phyloP scores from a whole-genome alignment of 2,113 vertebrate genomes.

The Apeltes quadracus region DNA sequence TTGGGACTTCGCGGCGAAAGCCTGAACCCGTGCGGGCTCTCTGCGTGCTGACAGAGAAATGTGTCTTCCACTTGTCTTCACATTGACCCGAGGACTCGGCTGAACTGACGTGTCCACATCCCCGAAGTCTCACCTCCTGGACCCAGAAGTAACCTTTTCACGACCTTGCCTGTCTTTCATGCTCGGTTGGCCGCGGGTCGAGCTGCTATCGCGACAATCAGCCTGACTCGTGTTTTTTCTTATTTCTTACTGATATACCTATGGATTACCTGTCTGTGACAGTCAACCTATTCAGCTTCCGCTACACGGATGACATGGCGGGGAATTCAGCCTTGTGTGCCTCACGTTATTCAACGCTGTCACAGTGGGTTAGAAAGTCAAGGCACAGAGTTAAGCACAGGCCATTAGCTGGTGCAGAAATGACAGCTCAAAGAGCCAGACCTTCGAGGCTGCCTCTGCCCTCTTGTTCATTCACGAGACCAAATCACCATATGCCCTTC shows the following conservation, averaged over 20 bases:
- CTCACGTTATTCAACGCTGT: constrained; percentile 52
- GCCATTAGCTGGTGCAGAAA: constrained; percentile 57
- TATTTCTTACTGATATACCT: constrained; percentile 40
- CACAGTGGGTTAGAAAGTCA: constrained; percentile 61
- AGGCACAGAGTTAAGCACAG: constrained; percentile 58
- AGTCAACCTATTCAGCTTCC: constrained; percentile 40
- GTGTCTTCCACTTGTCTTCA: constrained; percentile 93
- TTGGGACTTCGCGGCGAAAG: constrained; percentile 88
- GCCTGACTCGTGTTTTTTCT: constrained; percentile 34
- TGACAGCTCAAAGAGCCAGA: constrained; percentile 60
- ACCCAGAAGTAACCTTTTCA: constrained; percentile 62
- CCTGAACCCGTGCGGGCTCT: constrained; percentile 83
- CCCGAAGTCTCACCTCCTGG: constrained; percentile 71
- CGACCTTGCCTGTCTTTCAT: constrained; percentile 63
- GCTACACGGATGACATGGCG: constrained; percentile 58
- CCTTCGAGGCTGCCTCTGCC: constrained; percentile 39
- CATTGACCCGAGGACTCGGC: constrained; percentile 90
- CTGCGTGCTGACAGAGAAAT: constrained; percentile 87
- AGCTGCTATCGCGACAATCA: constrained; percentile 57
- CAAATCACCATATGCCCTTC: constrained; percentile 60
- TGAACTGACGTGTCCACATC: constrained; percentile 81
- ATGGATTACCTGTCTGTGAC: constrained; percentile 60
- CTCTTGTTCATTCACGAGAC: constrained; percentile 36
- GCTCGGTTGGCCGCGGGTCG: constrained; percentile 46
- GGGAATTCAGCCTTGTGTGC: constrained; percentile 41